phyloP scores from a whole-genome alignment of 2,888 invertebrate genomes.

The Brachypalpus laphriformis region DNA sequence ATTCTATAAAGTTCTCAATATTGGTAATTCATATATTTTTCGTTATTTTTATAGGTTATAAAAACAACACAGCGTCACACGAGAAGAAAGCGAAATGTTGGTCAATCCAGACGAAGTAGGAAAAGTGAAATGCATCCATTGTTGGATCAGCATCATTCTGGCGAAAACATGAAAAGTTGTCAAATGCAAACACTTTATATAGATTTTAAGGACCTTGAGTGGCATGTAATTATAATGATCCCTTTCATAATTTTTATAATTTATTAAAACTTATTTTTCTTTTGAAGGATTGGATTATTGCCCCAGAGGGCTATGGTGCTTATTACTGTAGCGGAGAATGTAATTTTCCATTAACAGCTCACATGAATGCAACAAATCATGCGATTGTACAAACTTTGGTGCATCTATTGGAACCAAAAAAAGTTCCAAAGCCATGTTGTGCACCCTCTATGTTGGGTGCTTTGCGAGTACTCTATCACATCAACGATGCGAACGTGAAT shows the following conservation, averaged over 20 bases:
- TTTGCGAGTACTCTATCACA: constrained; percentile 95
- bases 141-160: constrained; percentile 77
- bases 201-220: constrained; percentile 94
- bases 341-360: constrained; percentile 95
- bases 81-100: constrained; percentile 78
- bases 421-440: constrained; percentile 94
- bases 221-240: constrained; percentile 87
- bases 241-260: not conserved
- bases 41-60: constrained; percentile 76
- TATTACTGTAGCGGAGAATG: constrained; percentile 97
- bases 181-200: constrained; percentile 96
- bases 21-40: not conserved
- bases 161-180: constrained; percentile 87
- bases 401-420: constrained; percentile 91
- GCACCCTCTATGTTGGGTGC: constrained; percentile 95
- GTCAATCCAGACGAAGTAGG: constrained; percentile 79
- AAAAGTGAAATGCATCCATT: constrained; percentile 81
- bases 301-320: constrained; percentile 96
- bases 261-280: not conserved
- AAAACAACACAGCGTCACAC: constrained; percentile 78
- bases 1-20: too few species aligned
- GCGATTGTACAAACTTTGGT: constrained; percentile 97
- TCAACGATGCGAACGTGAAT: constrained; percentile 95
- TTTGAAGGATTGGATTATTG: constrained; percentile 97
- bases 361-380: constrained; percentile 98